Percentiles rank a stretch among this genome's conserved stretches.
Evolutionary conservation across 2,797 vertebrate genomes (phyloP).

Genomic region (Erethizon dorsatum): DNA sequence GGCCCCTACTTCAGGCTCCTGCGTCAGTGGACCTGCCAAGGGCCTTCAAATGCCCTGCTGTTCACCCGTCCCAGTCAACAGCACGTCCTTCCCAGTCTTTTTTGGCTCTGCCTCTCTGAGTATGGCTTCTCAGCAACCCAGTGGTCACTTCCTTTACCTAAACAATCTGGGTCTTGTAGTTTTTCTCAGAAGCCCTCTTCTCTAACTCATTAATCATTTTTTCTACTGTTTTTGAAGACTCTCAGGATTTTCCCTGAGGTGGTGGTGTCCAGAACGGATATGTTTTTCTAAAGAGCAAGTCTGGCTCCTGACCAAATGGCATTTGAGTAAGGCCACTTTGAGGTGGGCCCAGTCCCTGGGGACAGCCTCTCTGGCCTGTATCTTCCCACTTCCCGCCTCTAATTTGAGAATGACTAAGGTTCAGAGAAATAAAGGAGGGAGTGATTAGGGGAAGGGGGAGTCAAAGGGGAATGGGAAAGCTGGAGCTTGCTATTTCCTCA

Average conservation of each 20-base stretch:
- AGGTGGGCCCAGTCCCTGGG: not conserved
- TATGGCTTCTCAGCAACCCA: not conserved
- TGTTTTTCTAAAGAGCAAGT: conserved; percentile 65
- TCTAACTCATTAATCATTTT: conserved; percentile 51
- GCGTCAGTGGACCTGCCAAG: not conserved
- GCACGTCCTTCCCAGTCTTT: not conserved
- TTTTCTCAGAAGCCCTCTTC: conserved; percentile 21
- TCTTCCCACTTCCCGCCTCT: not conserved
- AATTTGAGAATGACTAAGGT: conserved; percentile 46
- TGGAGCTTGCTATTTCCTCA: not conserved
- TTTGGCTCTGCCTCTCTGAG: not conserved
- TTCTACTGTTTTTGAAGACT: conserved; percentile 34
- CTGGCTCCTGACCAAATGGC: conserved; percentile 70
- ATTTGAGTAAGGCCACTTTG: not conserved
- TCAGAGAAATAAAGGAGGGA: conserved; percentile 44
- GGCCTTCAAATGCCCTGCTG: not conserved
- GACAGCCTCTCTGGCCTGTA: not conserved
- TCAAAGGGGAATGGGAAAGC: not conserved
- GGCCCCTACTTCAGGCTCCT: not conserved
- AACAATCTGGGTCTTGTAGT: not conserved
- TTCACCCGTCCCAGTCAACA: not conserved
- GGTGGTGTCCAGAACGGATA: not conserved
- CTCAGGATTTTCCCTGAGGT: conserved; percentile 11
- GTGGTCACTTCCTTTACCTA: conserved; percentile 14
- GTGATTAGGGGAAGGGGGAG: not conserved